Percentiles rank a stretch among this genome's conserved stretches.
Conservation (phyloP, 2,113 vertebrate genomes). For the Labeo rohita region DNA sequence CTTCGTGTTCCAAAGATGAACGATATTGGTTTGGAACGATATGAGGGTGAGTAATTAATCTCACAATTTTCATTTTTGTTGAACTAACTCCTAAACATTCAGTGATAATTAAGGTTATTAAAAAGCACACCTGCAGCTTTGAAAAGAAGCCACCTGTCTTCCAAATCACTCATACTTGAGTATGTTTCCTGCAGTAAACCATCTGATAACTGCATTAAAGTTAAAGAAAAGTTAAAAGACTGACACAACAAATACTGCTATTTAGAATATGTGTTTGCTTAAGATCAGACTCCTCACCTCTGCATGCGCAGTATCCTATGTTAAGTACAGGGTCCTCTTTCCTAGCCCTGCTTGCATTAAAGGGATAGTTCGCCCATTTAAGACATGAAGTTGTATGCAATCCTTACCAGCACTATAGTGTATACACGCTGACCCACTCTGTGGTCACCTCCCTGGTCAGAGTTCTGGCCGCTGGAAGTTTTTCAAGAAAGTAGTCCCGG, state of each 20-base stretch:
- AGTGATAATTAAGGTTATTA: neutral
- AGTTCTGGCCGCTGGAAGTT: no score
- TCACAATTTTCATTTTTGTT: no score
- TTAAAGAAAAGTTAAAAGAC: neutral
- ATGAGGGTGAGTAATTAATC: no score
- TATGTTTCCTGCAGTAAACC: neutral
- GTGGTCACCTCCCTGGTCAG: no score
- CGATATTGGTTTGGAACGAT: no score
- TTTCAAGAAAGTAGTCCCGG: no score
- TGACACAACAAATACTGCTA: neutral
- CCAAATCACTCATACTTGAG: neutral
- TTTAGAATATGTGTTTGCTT: neutral
- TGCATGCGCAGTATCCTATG: neutral
- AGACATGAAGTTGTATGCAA: no score
- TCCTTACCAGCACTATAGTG: no score
- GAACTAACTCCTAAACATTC: neutral
- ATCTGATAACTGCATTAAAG: neutral
- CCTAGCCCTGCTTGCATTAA: conserved; percentile 1
- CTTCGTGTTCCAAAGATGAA: no score
- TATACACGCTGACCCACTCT: no score
- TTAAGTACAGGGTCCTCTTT: neutral
- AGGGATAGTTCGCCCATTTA: no score
- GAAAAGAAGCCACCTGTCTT: conserved; percentile 9
- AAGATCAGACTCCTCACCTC: neutral
- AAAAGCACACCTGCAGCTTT: conserved; percentile 8